Base-by-base conservation (phyloP, 1,140 invertebrate species). In the Pseudoatta argentina region DNA sequence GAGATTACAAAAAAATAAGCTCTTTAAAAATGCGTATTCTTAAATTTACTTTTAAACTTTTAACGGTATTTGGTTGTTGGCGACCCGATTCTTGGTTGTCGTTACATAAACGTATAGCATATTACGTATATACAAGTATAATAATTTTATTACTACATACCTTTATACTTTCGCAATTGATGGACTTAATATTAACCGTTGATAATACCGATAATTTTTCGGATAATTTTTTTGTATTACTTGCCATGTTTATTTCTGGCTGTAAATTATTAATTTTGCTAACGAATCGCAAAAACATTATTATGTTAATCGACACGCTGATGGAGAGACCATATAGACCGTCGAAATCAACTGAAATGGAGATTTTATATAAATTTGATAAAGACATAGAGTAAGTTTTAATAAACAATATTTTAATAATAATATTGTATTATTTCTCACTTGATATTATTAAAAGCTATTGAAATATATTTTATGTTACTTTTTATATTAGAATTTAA, bases 11-110 rank as follows among this genome's bases (percentile, higher is more conserved):
- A 16, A 48, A 30, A 0, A 64, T 27, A 27, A 27, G 61, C 10
- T 63, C 5, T 66, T 34, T 57, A 78, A 51, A 66, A 27, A 88
- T 89, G 87, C 0, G 0, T 1, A 34, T 89, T 16, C 21, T 90
- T 55, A 39, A 30, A 12, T 57, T 76, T 48, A 34, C 71, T 12
- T 87, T 90, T 24, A 85, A 64, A 8, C 48, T 90, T 30, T 12
- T 90, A 24, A 87, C 8, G 3, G 55, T 81, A 39, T 87, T 59
- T 18, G 89, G 89, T 2, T 89, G 88, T n/a, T 89, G 89, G 89
- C 78, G 48, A 44, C 89, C 88, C 1, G 0, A 14, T 7, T 59
- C n/a, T 2, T 87, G 63, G 44, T 61, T 61, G 1, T 73, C 77
- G 7, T 2, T 5, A 7, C 12, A 53, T 51, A 67, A 53, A 27